Evolutionary conservation across 2,888 invertebrate genomes (phyloP), one percentile per base, ranked within the genome.

Genomic region (Trichogramma dendrolimi): DNA sequence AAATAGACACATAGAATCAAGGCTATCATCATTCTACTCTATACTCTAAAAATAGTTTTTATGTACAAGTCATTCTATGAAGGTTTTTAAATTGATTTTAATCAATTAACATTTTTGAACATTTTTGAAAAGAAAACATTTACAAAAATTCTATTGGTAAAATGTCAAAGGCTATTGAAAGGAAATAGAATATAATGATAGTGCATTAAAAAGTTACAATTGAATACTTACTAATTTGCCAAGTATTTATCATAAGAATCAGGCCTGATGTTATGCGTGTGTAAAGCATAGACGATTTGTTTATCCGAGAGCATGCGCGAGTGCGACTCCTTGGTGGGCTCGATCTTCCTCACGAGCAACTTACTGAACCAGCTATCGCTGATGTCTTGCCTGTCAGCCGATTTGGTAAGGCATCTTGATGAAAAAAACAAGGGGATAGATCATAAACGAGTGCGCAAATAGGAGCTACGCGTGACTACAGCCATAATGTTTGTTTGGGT

Each of bases 271-370:
- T 95, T 93, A 80, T 97, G 96, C 67, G 96, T 96, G 78, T 96
- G 93, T 63, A 98, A 84, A 67, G 96, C 94, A 81, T 94, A 98
- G 72, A 99, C 91, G 62, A 91, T 87, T 81, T 97, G 97, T 81
- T 96, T 96, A 81, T 95, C 94, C 73, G 96, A 94, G 54, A 98
- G 85, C 89, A 96, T 92, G 67, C 95, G 89, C 74, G 97, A 97
- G 80, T 98, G 98, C 4, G 96, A 91, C 78, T 96, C 95, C 80
- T 94, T 95, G 2, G 94, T 94, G 5, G 95, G 94, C 77, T 96
- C 94, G 75, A 96, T 93, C 79, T 90, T 92, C 66, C 94, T 85
- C 50, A 95, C 94, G 72, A 94, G 82, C 67, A 96, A 81, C 80
- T 94, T 95, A 69, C 91, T 92, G 61, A 95, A 82, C 93, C 94